Percentiles rank a stretch among this genome's conserved stretches.
Evolutionary conservation across 2,888 invertebrate genomes (phyloP).

Genomic region (Epirrita christyi): DNA sequence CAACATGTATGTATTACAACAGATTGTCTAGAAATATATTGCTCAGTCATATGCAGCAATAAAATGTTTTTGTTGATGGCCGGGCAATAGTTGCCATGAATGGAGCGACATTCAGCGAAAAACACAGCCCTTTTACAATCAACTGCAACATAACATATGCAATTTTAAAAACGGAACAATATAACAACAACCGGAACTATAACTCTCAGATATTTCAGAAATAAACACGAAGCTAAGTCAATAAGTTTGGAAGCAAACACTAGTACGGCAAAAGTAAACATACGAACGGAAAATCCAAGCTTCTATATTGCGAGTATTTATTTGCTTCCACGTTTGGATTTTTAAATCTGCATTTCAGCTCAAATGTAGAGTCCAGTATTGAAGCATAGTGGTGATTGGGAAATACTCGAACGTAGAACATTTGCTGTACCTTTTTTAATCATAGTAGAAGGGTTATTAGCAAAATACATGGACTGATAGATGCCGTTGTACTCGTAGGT

Average conservation of each 20-base stretch:
- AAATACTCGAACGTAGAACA: neutral
- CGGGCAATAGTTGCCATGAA: too few relatives aligned
- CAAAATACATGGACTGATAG: too few relatives aligned
- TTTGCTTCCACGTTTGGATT: slow-evolving; percentile 40
- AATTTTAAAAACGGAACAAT: slow-evolving; percentile 1
- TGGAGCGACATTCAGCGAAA: too few relatives aligned
- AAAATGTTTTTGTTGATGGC: too few relatives aligned
- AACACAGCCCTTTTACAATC: too few relatives aligned
- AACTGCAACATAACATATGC: too few relatives aligned
- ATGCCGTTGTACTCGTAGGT: too few relatives aligned
- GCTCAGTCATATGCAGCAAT: too few relatives aligned
- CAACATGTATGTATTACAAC: too few relatives aligned
- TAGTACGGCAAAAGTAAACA: slow-evolving; percentile 45
- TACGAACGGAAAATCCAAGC: slow-evolving; percentile 41
- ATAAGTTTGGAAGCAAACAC: slow-evolving; percentile 49
- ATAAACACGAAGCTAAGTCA: slow-evolving; percentile 48
- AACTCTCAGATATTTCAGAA: slow-evolving; percentile 26
- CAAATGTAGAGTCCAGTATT: slow-evolving; percentile 19
- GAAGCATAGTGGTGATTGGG: slow-evolving; percentile 1
- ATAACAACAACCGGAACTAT: slow-evolving; percentile 20
- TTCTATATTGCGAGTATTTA: slow-evolving; percentile 47
- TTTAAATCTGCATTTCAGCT: slow-evolving; percentile 30
- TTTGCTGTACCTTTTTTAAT: slow-evolving; percentile 2
- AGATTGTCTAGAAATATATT: too few relatives aligned
- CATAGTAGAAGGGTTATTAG: neutral